Base-by-base conservation (phyloP, 2,113 vertebrate genomes). In the Myrmecophaga tridactyla region DNA sequence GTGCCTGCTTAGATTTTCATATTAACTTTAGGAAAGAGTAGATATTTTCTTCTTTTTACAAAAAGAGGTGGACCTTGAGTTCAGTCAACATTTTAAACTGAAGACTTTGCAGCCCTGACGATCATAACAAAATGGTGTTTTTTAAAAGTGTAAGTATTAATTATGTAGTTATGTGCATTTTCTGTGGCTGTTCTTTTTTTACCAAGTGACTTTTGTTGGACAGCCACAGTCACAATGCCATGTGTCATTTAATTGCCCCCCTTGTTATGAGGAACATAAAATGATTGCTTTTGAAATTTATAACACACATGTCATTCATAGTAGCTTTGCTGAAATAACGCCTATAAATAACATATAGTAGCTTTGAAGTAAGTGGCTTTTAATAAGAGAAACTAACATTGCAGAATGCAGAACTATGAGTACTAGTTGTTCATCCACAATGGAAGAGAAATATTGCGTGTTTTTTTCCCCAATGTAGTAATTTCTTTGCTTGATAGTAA, bases 331-430 rank as follows among this genome's bases (percentile, higher is more conserved):
- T 93, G 87, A 91, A 97, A 92, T 29, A 90, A 81, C 29, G 78
- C 60, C 89, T 90, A 94, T 97, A 96, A 97, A 87, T 96, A 93
- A 97, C 41, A 10, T 87, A 67, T 93, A 96, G 82, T 96, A 41
- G 25, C 46, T 97, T 96, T 92, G 43, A 93, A 92, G 43, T 96
- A 96, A 94, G 93, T 92, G 91, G 15, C 48, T 95, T 97, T 96
- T 97, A 93, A 96, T 97, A 94, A 95, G 92, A 92, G 18, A 94
- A 67, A 31, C 81, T 95, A 96, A 80, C 85, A 94, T 84, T 82
- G 75, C 80, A 89, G 72, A 56, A 86, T 94, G 53, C 77, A 75
- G 85, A 87, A 21, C n/a, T 92, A 39, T 80, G 60, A 80, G 29
- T 8, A 84, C 23, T 51, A 89, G 31, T 70, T 80, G 63, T 43